These are phyloP conservation scores for Ephestia elutella DNA, from an alignment of 1,140 invertebrate species.

Conservation along the genomic window DNA sequence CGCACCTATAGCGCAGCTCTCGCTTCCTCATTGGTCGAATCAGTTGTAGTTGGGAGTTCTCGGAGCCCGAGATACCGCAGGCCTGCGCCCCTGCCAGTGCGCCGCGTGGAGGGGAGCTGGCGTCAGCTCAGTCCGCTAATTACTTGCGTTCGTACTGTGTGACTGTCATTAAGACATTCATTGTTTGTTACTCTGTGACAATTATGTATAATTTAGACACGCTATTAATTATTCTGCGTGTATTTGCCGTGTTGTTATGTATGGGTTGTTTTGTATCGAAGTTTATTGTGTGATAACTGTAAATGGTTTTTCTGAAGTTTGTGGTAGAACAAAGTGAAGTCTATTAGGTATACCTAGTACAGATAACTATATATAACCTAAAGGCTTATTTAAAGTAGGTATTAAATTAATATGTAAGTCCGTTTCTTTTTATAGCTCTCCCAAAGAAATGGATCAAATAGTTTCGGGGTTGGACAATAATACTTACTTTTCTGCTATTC, in stretches of 20 bases:
- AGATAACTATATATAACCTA: too few species aligned
- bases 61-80: constrained; percentile 1
- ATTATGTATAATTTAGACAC: constrained; percentile 1
- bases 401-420: too few species aligned
- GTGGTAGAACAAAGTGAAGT: too few species aligned
- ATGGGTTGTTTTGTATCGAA: neutral
- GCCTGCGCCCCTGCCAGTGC: neutral
- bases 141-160: neutral
- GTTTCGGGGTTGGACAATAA: too few species aligned
- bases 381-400: too few species aligned
- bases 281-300: neutral
- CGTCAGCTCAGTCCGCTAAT: neutral
- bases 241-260: constrained; percentile 3
- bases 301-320: neutral
- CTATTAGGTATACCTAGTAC: neutral
- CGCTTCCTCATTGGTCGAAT: constrained; percentile 20
- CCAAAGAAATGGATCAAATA: too few species aligned
- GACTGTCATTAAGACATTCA: constrained; percentile 1
- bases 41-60: constrained; percentile 12
- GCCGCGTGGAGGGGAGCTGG: constrained; percentile 3
- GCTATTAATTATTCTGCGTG: constrained; percentile 2
- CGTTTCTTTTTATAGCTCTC: too few species aligned
- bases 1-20: constrained; percentile 9
- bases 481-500: too few species aligned
- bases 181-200: constrained; percentile 1